phyloP scores from a whole-genome alignment of 2,888 invertebrate genomes.

The Cataglyphis rosenhaueri region DNA sequence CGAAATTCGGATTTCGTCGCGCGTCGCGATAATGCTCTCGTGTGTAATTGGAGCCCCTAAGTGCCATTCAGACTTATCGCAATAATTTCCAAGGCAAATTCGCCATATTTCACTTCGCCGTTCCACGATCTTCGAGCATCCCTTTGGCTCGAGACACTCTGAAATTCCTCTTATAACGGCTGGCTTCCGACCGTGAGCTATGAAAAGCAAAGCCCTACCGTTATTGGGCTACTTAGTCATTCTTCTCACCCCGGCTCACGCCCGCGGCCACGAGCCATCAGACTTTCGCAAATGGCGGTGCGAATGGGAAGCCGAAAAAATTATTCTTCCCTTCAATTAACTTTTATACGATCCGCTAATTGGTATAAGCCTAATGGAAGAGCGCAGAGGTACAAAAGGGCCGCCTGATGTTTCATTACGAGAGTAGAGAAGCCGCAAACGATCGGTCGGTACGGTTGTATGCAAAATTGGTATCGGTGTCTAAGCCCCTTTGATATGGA shows the following conservation, averaged over 20 bases:
- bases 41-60: slow-evolving; percentile 57
- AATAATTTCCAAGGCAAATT: slow-evolving; percentile 66
- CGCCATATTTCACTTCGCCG: slow-evolving; percentile 58
- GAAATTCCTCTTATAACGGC: slow-evolving; percentile 57
- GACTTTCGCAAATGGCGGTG: slow-evolving; percentile 41
- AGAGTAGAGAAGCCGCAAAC: slow-evolving; percentile 15
- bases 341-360: slow-evolving; percentile 51
- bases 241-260: slow-evolving; percentile 49
- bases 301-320: slow-evolving; percentile 30
- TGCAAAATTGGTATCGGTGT: slow-evolving; percentile 32
- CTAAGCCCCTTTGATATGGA: slow-evolving; percentile 59
- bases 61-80: slow-evolving; percentile 62
- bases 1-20: slow-evolving; percentile 13
- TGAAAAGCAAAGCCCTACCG: slow-evolving; percentile 58
- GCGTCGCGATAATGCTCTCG: slow-evolving; percentile 47
- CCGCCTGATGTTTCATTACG: slow-evolving; percentile 45
- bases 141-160: slow-evolving; percentile 40
- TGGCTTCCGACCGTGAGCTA: slow-evolving; percentile 51
- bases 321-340: slow-evolving; percentile 47
- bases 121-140: slow-evolving; percentile 52
- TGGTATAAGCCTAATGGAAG: slow-evolving; percentile 45
- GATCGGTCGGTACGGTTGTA: slow-evolving; percentile 33
- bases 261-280: slow-evolving; percentile 30
- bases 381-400: slow-evolving; percentile 37
- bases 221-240: slow-evolving; percentile 61